Base-by-base conservation (phyloP, 2,113 vertebrate genomes). In the Myrmophylax atrothorax region DNA sequence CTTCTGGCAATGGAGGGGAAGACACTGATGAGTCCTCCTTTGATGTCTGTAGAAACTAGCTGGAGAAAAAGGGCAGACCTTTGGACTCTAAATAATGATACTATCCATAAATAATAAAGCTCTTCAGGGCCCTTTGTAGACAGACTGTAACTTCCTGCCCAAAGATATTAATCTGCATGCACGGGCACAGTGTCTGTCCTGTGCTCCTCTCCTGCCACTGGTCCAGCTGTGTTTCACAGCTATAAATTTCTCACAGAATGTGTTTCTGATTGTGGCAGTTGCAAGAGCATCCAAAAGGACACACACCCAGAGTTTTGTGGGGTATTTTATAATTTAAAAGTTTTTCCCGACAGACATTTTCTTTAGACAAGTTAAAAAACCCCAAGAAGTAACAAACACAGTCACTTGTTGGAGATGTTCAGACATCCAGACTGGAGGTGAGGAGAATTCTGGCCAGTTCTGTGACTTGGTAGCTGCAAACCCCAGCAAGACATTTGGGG, bases 31-130 rank as follows among this genome's bases (percentile, higher is more conserved):
- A 92, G 64, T 86, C 35, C 37, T 80, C 72, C 84, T 95, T 93
- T 95, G 68, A 93, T 93, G 83, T 94, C 76, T 84, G 76, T 87
- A 84, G 68, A 90, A 95, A 94, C n/a, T 84, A 87, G 40, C 91
- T 82, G 56, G 66, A 84, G 76, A 59, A 91, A 89, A 89, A 81
- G 80, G 52, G 64, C 64, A 91, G 80, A 84, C 44, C 40, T 82
- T 78, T 89, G 77, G 60, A 82, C 44, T 78, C 80, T 89, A 75
- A 89, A 72, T 75, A 89, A 75, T 64, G 18, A 42, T 52, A 55
- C 38, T 44, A 24, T 44, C 63, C 64, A 44, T 84, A 90, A 95
- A 90, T 89, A 87, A 93, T 42, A 53, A 90, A 87, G 10, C 18
- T 95, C 53, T 93, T 63, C 19, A 44, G 53, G 62, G 70, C 53